Conservation (phyloP, 2,797 vertebrate genomes). For the Leuciscus waleckii region DNA sequence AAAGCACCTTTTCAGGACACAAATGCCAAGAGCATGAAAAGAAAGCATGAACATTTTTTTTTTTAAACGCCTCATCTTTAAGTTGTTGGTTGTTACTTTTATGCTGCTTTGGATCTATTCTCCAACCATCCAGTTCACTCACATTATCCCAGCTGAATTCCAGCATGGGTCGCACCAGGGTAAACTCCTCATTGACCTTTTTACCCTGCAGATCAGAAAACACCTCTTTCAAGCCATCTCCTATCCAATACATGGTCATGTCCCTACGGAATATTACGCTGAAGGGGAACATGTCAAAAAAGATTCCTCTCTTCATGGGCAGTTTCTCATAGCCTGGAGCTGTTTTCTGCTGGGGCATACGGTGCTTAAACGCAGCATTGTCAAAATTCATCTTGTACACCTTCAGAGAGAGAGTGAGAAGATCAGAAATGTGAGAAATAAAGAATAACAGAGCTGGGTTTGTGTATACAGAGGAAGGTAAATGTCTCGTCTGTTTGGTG, state of each 20-base stretch:
- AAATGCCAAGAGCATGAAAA: conserved; percentile 16
- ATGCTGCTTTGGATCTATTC: not conserved
- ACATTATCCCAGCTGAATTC: conserved; percentile 84
- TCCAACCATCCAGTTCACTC: conserved; percentile 57
- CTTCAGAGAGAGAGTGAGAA: conserved; percentile 57
- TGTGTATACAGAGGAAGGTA: conserved; percentile 21
- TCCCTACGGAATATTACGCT: conserved; percentile 81
- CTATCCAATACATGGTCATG: conserved; percentile 82
- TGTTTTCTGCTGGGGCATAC: conserved; percentile 80
- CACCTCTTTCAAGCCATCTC: conserved; percentile 80
- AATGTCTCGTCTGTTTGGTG: conserved; percentile 20
- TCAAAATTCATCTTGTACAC: conserved; percentile 84
- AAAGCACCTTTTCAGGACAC: conserved; percentile 26
- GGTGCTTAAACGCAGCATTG: conserved; percentile 82
- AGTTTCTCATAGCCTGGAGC: conserved; percentile 82
- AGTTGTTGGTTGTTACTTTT: not conserved
- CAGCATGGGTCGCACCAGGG: conserved; percentile 79
- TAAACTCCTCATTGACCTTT: conserved; percentile 82
- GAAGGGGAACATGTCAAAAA: conserved; percentile 83
- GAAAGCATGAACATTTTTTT: not conserved
- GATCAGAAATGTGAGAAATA: conserved; percentile 19
- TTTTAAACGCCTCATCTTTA: not conserved
- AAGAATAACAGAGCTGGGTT: not conserved
- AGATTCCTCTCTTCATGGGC: conserved; percentile 80
- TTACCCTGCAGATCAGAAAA: conserved; percentile 82